These are phyloP conservation scores for Pitta sordida DNA, from an alignment of 2,113 vertebrate genomes.

Conservation along the genomic window DNA sequence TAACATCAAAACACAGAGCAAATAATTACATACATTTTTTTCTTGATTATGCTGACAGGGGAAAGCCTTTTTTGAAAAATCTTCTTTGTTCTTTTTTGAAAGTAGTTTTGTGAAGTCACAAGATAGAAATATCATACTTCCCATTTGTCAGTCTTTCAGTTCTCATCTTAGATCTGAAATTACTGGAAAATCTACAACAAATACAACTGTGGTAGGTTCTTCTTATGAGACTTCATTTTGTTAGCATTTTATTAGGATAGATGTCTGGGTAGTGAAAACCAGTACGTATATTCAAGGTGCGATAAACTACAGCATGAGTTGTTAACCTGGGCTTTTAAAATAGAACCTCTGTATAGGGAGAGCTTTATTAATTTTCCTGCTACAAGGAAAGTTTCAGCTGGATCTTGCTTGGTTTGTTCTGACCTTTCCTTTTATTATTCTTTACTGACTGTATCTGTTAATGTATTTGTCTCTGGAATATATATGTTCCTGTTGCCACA, in stretches of 20 bases:
- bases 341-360: background rate
- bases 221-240: background rate
- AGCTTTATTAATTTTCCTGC: background rate
- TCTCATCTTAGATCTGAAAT: background rate
- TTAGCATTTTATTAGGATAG: background rate
- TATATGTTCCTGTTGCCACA: background rate
- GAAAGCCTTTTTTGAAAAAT: background rate
- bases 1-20: background rate
- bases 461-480: conserved; percentile 10
- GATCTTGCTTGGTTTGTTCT: background rate
- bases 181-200: background rate
- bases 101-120: background rate
- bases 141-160: background rate
- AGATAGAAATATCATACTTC: background rate
- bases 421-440: conserved; percentile 3
- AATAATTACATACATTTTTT: background rate
- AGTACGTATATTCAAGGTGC: background rate
- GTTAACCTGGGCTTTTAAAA: background rate
- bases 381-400: background rate
- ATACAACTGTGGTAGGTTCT: background rate
- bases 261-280: background rate
- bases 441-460: background rate
- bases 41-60: background rate
- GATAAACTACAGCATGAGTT: background rate
- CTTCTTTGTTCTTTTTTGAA: background rate